A percentile compares a stretch with the other conserved stretches of the same genome.
These are phyloP conservation scores for Cyprinodon variegatus DNA, from an alignment of 2,113 vertebrate genomes.

Conservation along the genomic window DNA sequence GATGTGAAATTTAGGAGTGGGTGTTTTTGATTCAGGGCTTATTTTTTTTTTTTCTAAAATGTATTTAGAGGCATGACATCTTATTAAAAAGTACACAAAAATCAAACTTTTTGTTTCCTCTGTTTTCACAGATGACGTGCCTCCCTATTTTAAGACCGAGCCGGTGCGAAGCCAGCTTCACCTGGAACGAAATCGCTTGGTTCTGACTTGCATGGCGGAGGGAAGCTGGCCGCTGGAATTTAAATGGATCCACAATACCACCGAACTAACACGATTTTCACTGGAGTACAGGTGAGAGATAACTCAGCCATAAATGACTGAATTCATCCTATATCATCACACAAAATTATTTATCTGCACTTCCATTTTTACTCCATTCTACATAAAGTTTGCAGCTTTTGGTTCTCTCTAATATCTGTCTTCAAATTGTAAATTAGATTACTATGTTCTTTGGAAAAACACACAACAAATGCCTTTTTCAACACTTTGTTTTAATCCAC, in stretches of 20 bases:
- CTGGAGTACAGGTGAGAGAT: slow-evolving; percentile 92
- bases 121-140: slow-evolving; percentile 88
- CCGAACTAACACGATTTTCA: slow-evolving; percentile 93
- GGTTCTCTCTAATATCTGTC: neutral
- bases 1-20: slow-evolving; percentile 6
- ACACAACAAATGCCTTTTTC: neutral
- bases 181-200: slow-evolving; percentile 94
- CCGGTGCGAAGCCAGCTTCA: slow-evolving; percentile 93
- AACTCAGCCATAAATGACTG: neutral
- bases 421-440: neutral
- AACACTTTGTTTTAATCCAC: neutral
- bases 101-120: neutral
- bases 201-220: slow-evolving; percentile 98
- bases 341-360: neutral
- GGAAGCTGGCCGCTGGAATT: slow-evolving; percentile 99
- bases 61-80: neutral
- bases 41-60: neutral
- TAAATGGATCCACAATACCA: slow-evolving; percentile 96
- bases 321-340: neutral
- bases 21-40: slow-evolving; percentile 2
- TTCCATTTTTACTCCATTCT: neutral
- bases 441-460: neutral
- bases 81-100: neutral
- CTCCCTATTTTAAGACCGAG: slow-evolving; percentile 98
- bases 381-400: neutral